Evolutionary conservation across 1,140 invertebrate species (phyloP), one percentile per base, ranked within the genome.

Genomic region (Euwallacea fornicatus): DNA sequence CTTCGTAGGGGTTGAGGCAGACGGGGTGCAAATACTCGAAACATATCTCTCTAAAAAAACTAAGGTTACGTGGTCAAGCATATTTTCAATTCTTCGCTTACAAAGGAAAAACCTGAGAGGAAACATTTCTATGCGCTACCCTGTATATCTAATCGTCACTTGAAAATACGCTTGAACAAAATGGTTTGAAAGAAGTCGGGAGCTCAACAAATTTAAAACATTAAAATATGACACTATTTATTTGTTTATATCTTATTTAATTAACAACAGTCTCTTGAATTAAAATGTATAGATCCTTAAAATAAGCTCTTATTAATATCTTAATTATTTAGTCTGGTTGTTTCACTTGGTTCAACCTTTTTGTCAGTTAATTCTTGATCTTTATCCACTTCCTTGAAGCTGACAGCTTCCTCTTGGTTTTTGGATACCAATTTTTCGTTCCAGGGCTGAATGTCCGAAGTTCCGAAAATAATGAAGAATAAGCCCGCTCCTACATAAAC

Each of bases 401-500:
- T 41, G 2, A 71, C 42, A 43, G n/a, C 42, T 16, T 71, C 69
- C 21, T 65, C 69, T 11, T 10, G n/a, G 15, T 42, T 50, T 43
- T 54, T 72, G 7, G 50, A 55, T 15, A 16, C 21, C 7, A 53
- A 46, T 21, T 71, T 73, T 53, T 63, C 43, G 42, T 84, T 85
- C 84, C 84, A 85, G 2, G 70, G 72, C 63, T 85, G 84, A 42
- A 82, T 80, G 59, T 83, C 73, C 41, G 79, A 83, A 42, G 78
- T 82, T 56, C 84, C 84, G 46, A 84, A 84, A 11, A 87, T 68
- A 6, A 84, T 67, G 71, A 86, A 90, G 6, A 88, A 55, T 0
- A 86, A 44, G 72, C 84, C 86, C 46, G 83, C 84, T 4, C 79
- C 59, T 7, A 85, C 76, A 71, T 85, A 87, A 0, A 89, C 80